Evolutionary conservation across 64 coral and sea anemone genomes (phyloP).

Genomic region (Porites lutea): DNA sequence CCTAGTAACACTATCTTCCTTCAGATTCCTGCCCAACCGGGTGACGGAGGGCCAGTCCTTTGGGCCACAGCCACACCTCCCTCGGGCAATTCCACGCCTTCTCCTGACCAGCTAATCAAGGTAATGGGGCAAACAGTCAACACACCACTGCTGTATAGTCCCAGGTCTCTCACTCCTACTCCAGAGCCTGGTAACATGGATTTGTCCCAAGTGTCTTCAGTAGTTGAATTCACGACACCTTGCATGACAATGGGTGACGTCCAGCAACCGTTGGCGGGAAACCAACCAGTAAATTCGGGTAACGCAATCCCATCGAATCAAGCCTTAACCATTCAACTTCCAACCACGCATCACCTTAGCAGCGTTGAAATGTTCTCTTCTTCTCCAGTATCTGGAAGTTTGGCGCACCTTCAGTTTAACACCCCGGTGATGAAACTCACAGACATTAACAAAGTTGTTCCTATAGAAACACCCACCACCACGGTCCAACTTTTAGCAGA

Average conservation of each 20-base stretch:
- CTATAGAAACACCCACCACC: conserved; percentile 33
- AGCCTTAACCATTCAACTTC: conserved; percentile 20
- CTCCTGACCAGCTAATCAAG: conserved; percentile 36
- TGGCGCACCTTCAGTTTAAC: neutral
- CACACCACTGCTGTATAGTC: conserved; percentile 28
- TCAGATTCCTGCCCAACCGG: neutral
- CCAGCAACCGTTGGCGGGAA: neutral
- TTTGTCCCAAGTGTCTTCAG: neutral
- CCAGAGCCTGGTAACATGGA: conserved; percentile 16
- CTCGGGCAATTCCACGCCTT: conserved; percentile 33
- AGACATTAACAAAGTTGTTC: conserved; percentile 11
- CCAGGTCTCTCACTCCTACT: conserved; percentile 37
- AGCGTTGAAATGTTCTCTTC: neutral
- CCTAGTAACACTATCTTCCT: conserved; percentile 8
- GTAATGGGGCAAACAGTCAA: neutral
- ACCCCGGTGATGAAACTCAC: conserved; percentile 19
- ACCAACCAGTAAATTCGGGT: neutral
- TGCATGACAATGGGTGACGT: neutral
- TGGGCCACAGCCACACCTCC: conserved; percentile 49
- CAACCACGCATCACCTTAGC: neutral
- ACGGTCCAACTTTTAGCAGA: conserved; percentile 29
- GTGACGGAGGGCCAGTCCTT: neutral
- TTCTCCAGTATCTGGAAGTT: neutral
- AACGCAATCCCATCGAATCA: conserved; percentile 1
- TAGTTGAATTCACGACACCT: neutral